Base-by-base conservation (phyloP, 2,888 invertebrate species). In the Proisotoma minuta region DNA sequence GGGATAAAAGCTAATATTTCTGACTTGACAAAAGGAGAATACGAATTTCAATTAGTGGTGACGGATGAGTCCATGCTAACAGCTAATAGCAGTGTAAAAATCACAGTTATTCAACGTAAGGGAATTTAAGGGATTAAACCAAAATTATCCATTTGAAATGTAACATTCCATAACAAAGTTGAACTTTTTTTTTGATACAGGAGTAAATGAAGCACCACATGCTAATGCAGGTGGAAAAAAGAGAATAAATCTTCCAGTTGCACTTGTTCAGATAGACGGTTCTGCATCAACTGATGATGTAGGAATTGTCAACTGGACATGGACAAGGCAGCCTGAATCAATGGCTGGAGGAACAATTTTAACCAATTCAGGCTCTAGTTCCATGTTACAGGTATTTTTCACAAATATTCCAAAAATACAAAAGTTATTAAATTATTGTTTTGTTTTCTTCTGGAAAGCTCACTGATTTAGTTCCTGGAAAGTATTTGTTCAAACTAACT, bases 401-500 rank as follows among this genome's bases (percentile, higher is more conserved):
- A 18, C 4, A 43, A 20, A 15, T 24, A 50, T 15, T n/a, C n/a
- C n/a, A n/a, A n/a, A n/a, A n/a, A n/a, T n/a, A n/a, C n/a, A n/a
- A n/a, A n/a, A n/a, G n/a, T n/a, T n/a, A n/a, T n/a, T n/a, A n/a
- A n/a, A n/a, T 58, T n/a, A 20, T 49, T 8, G 18, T 10, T 49
- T 27, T 49, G 3, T 29, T 43, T 43, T 43, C 18, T 15, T 43
- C 43, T 43, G 15, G 18, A n/a, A 43, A 88, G 87, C 78, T 91
- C 29, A 85, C 89, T n/a, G 87, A 91, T 77, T 82, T 94, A 58
- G 87, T 91, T 52, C 85, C 88, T 2, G 96, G 95, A 0, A 84
- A 88, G 69, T 96, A 95, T 77, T 85, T 91, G 1, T 95, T 94
- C 76, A 88, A 87, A 75, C 79, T 96, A 61, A 88, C 87, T n/a